A percentile compares a stretch with the other conserved stretches of the same genome.
phyloP scores from a whole-genome alignment of 2,113 vertebrate species.

The Orientallactaga bullata region DNA sequence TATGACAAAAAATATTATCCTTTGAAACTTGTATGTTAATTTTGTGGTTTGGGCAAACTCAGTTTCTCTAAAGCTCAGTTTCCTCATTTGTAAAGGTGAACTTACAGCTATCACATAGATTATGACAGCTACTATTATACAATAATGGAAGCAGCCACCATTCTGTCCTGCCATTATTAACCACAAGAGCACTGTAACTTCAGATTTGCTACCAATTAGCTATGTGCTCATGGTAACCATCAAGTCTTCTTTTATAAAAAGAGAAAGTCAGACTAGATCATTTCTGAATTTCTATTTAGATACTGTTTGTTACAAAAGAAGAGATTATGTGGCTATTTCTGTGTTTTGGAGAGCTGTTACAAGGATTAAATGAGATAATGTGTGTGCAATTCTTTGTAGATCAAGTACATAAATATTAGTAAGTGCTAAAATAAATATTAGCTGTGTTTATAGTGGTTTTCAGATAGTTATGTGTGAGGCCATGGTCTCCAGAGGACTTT shows the following conservation, averaged over 20 bases:
- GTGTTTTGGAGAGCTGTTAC: background rate
- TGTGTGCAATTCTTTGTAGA: background rate
- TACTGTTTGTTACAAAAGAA: background rate
- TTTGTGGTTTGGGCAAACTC: background rate
- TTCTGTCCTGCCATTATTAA: too few relatives aligned
- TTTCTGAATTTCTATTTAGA: slow-evolving; percentile 49
- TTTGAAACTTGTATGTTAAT: slow-evolving; percentile 11
- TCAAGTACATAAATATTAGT: slow-evolving; percentile 25
- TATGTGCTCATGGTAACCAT: background rate
- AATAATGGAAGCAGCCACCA: too few relatives aligned
- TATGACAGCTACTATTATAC: too few relatives aligned
- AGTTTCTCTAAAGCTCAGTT: background rate
- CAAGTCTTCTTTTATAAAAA: slow-evolving; percentile 35
- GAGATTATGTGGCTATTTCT: background rate
- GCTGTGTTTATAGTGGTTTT: slow-evolving; percentile 10
- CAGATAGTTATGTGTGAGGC: background rate
- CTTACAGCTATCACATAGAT: too few relatives aligned
- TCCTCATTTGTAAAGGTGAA: slow-evolving; percentile 32
- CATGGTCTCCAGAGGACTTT: background rate
- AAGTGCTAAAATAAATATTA: slow-evolving; percentile 1
- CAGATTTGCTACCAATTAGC: background rate
- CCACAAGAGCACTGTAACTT: background rate
- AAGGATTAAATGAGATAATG: slow-evolving; percentile 43
- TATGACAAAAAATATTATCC: background rate
- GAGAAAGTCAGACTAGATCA: background rate